Evolutionary conservation across 64 coral and sea anemone genomes (phyloP).

Genomic region (Montipora sp.): DNA sequence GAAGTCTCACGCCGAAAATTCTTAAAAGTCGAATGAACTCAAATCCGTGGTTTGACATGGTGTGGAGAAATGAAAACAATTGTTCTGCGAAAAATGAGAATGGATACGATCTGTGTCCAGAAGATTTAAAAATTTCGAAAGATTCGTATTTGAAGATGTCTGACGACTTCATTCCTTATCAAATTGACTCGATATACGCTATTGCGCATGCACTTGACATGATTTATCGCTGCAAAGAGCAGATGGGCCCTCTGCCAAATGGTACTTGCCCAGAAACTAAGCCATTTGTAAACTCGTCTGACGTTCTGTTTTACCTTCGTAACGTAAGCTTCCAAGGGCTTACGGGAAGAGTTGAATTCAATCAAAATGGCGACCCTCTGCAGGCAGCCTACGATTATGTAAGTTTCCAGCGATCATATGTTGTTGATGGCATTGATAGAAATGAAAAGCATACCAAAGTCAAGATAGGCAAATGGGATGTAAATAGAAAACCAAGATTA

Average conservation of each 20-base stretch:
- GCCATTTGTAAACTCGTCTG: slow-evolving; percentile 33
- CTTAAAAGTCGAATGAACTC: background rate
- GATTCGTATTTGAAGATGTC: slow-evolving; percentile 50
- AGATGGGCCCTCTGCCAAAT: slow-evolving; percentile 26
- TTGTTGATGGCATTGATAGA: background rate
- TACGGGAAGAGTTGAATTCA: slow-evolving; percentile 57
- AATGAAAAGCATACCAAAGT: slow-evolving; percentile 47
- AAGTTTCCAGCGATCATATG: slow-evolving; percentile 59
- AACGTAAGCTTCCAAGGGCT: slow-evolving; percentile 71
- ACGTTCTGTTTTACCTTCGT: slow-evolving; percentile 64
- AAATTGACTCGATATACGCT: slow-evolving; percentile 71
- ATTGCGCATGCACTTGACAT: slow-evolving; percentile 69
- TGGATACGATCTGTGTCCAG: background rate
- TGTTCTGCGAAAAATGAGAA: slow-evolving; percentile 26
- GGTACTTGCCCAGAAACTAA: slow-evolving; percentile 37
- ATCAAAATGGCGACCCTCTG: slow-evolving; percentile 66
- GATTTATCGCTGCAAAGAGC: slow-evolving; percentile 61
- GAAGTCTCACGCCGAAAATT: slow-evolving; percentile 28
- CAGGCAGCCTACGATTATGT: slow-evolving; percentile 73
- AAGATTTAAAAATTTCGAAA: slow-evolving; percentile 29
- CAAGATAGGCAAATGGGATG: slow-evolving; percentile 63
- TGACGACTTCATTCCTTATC: slow-evolving; percentile 71
- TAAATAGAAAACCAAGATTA: slow-evolving; percentile 12
- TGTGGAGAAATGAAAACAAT: slow-evolving; percentile 56
- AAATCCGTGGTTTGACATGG: slow-evolving; percentile 50